Conservation (phyloP, 1,140 invertebrate species). For the Drosophila yakuba region DNA sequence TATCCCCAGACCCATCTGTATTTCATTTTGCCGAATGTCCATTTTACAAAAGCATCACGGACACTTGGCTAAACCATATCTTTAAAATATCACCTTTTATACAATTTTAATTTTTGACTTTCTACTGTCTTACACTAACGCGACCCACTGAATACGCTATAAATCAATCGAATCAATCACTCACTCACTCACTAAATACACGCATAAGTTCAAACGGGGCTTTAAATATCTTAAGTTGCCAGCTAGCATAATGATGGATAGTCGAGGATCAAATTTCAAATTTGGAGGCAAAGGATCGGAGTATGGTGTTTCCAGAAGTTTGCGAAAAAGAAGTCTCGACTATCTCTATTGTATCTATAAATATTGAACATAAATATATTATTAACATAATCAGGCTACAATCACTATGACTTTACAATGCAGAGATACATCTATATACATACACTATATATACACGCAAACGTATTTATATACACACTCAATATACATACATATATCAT, state of each 20-base stretch:
- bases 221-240: constrained; percentile 80
- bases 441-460: constrained; percentile 35
- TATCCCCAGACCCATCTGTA: constrained; percentile 16
- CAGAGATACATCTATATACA: constrained; percentile 29
- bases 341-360: constrained; percentile 52
- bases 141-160: constrained; percentile 47
- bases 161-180: constrained; percentile 61
- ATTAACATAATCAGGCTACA: constrained; percentile 77
- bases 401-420: constrained; percentile 75
- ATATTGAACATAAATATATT: constrained; percentile 44
- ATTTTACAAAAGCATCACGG: background rate
- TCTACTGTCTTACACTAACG: background rate
- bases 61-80: constrained; percentile 18
- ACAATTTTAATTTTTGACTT: background rate
- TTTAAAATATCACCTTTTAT: background rate
- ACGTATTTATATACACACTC: constrained; percentile 66
- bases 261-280: constrained; percentile 8
- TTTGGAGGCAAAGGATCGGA: background rate
- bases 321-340: background rate
- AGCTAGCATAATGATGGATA: constrained; percentile 68
- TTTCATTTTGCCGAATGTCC: background rate
- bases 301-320: background rate
- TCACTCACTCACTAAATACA: constrained; percentile 65
- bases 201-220: constrained; percentile 78
- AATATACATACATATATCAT: constrained; percentile 54